Evolutionary conservation across 2,797 vertebrate genomes (phyloP).

Genomic region (Pipistrellus pipistrellus): DNA sequence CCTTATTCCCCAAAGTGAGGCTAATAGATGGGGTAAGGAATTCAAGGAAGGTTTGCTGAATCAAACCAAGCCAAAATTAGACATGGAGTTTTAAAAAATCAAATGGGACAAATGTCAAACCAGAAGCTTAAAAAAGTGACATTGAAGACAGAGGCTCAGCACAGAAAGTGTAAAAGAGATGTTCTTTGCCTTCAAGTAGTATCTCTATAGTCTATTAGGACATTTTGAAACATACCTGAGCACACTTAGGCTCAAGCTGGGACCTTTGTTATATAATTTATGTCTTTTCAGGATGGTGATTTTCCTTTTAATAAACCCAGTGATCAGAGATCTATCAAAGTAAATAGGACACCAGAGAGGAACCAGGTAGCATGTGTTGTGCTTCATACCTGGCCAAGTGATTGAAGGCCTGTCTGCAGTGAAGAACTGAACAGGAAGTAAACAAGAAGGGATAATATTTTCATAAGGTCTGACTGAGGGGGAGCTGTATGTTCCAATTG

Average conservation of each 20-base stretch:
- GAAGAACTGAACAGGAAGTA: not conserved
- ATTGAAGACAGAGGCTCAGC: slow-evolving; percentile 9
- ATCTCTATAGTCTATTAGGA: not conserved
- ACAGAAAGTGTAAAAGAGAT: slow-evolving; percentile 18
- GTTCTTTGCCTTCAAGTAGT: slow-evolving; percentile 12
- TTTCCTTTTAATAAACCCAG: slow-evolving; percentile 35
- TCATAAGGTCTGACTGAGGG: not conserved
- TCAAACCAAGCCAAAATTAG: slow-evolving; percentile 35
- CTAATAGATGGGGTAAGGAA: not conserved
- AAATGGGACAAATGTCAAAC: slow-evolving; percentile 39
- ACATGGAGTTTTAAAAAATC: not conserved
- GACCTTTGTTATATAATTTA: slow-evolving; percentile 26
- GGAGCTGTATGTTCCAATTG: not conserved
- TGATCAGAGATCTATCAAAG: slow-evolving; percentile 53
- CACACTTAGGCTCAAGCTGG: not conserved
- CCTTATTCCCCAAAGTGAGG: not conserved
- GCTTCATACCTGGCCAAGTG: slow-evolving; percentile 35
- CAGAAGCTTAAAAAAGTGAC: not conserved
- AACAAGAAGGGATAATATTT: not conserved
- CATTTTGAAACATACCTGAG: slow-evolving; percentile 26
- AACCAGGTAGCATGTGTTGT: not conserved
- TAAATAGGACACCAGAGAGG: slow-evolving; percentile 51
- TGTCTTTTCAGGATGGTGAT: not conserved
- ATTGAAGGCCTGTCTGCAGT: slow-evolving; percentile 49
- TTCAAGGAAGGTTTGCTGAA: slow-evolving; percentile 22